Evolutionary conservation across 2,113 vertebrate species (phyloP).

Genomic region (Gasterosteus aculeatus): DNA sequence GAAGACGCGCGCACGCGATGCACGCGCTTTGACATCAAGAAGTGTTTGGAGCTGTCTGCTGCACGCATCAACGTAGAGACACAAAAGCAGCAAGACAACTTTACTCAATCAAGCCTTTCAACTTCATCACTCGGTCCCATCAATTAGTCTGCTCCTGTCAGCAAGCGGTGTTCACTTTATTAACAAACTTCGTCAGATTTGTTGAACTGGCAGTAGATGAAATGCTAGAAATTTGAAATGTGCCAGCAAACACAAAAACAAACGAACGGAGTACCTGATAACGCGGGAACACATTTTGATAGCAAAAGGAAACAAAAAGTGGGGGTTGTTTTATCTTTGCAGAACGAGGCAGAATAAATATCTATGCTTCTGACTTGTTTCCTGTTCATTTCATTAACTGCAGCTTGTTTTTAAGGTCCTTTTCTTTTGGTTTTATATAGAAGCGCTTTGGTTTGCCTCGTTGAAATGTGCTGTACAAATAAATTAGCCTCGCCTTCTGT

Average conservation of each 20-base stretch:
- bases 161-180: conserved; percentile 53
- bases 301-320: not conserved
- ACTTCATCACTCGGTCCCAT: conserved; percentile 40
- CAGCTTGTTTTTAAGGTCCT: no score
- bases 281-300: not conserved
- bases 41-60: conserved; percentile 65
- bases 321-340: not conserved
- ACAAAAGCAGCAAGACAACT: conserved; percentile 59
- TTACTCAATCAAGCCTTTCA: conserved; percentile 58
- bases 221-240: conserved; percentile 12
- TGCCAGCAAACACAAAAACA: not conserved
- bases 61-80: conserved; percentile 31
- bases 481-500: no score
- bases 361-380: not conserved
- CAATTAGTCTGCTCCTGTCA: conserved; percentile 60
- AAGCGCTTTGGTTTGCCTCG: no score
- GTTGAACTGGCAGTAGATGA: conserved; percentile 57
- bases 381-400: no score
- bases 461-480: no score
- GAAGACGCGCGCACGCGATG: conserved; percentile 36
- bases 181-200: conserved; percentile 67
- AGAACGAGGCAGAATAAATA: not conserved
- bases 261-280: not conserved
- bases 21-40: conserved; percentile 67
- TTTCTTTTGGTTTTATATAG: no score